Percentiles rank a stretch among this genome's conserved stretches.
Evolutionary conservation across 2,797 vertebrate species (phyloP).

Genomic region (Etheostoma nigrum): DNA sequence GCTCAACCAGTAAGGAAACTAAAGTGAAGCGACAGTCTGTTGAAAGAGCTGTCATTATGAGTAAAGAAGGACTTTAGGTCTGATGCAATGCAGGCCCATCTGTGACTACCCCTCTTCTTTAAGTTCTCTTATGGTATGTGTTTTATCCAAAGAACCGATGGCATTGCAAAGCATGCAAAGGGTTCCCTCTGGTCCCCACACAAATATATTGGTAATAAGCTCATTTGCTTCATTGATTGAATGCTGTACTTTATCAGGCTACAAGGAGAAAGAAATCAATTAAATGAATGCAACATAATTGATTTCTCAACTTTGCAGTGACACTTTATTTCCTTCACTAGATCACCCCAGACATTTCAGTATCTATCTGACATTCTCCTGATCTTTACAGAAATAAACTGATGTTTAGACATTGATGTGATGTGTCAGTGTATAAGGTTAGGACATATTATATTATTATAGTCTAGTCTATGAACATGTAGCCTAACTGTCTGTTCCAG

Average conservation of each 20-base stretch:
- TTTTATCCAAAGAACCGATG: slow-evolving; percentile 9
- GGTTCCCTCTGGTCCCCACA: background rate
- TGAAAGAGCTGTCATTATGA: background rate
- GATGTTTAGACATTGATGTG: no score
- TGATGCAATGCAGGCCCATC: background rate
- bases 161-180: background rate
- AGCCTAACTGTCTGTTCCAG: background rate
- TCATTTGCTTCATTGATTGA: slow-evolving; percentile 50
- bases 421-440: no score
- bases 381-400: background rate
- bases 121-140: background rate
- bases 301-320: slow-evolving; percentile 15
- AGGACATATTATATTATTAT: no score
- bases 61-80: slow-evolving; percentile 1
- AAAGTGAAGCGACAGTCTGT: slow-evolving; percentile 4
- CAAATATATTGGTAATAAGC: slow-evolving; percentile 17
- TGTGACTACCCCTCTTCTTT: background rate
- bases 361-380: background rate
- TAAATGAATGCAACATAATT: slow-evolving; percentile 15
- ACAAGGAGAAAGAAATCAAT: slow-evolving; percentile 22
- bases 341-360: slow-evolving; percentile 1
- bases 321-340: background rate
- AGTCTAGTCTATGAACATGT: no score
- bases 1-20: slow-evolving; percentile 4
- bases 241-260: slow-evolving; percentile 23